Evolutionary conservation across 2,113 vertebrate genomes (phyloP).

Genomic region (Poeciliopsis turrubarensis): DNA sequence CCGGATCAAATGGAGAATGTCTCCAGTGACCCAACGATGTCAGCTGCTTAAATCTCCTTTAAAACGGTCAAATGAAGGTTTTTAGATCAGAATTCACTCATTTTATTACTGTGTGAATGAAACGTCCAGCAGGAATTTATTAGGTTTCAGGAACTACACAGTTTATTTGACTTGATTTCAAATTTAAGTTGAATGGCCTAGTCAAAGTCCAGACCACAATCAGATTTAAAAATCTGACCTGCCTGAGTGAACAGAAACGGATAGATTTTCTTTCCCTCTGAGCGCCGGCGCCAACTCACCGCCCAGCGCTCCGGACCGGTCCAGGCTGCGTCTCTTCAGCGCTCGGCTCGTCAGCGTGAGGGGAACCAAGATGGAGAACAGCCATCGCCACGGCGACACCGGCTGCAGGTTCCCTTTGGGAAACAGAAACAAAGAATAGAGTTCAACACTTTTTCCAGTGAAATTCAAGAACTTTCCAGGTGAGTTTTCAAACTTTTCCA

Average conservation of each 20-base stretch:
- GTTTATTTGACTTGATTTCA: too few species aligned
- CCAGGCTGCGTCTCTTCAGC: constrained; percentile 88
- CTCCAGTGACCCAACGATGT: background rate
- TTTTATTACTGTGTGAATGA: too few species aligned
- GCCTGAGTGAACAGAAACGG: too few species aligned
- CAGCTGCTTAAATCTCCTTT: background rate
- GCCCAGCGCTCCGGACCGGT: constrained; percentile 88
- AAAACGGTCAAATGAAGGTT: background rate
- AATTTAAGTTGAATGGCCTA: too few species aligned
- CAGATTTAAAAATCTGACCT: too few species aligned
- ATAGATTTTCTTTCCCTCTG: too few species aligned
- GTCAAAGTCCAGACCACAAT: too few species aligned
- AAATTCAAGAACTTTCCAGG: too few species aligned
- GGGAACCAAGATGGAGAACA: constrained; percentile 90
- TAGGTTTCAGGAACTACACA: background rate
- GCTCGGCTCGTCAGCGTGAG: constrained; percentile 82
- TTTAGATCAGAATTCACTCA: too few species aligned
- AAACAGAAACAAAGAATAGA: background rate
- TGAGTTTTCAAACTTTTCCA: background rate
- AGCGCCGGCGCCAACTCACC: constrained; percentile 70
- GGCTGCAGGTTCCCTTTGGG: constrained; percentile 85
- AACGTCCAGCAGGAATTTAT: too few species aligned
- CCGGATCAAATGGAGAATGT: background rate
- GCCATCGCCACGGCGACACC: constrained; percentile 95
- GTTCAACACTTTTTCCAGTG: too few species aligned